These are phyloP conservation scores for Pristionchus mayeri DNA, from an alignment of 2,888 invertebrate species.

Conservation along the genomic window DNA sequence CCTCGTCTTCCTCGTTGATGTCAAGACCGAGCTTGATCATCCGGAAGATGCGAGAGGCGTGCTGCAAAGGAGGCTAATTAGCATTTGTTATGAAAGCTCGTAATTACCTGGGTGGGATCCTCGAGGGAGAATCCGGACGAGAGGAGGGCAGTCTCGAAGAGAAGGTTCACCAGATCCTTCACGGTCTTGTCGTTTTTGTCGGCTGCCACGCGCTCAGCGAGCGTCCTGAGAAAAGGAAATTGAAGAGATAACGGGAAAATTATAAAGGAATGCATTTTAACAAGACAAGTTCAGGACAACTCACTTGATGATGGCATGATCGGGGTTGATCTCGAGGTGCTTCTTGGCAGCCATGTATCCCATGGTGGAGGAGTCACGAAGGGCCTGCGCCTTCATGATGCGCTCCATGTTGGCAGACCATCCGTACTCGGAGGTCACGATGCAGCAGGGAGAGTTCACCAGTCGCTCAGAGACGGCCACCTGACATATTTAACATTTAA, in stretches of 20 bases:
- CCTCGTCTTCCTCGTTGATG: slow-evolving; percentile 89
- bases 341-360: slow-evolving; percentile 99
- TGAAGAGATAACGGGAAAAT: no score
- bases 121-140: slow-evolving; percentile 97
- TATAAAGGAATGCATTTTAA: not conserved
- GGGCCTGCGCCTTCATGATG: slow-evolving; percentile 99
- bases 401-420: slow-evolving; percentile 99
- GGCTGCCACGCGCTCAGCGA: slow-evolving; percentile 86
- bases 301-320: slow-evolving; percentile 93
- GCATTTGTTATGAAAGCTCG: no score
- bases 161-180: slow-evolving; percentile 93
- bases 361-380: slow-evolving; percentile 97
- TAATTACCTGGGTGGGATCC: slow-evolving; percentile 88
- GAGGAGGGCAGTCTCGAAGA: slow-evolving; percentile 95
- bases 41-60: slow-evolving; percentile 91
- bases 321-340: slow-evolving; percentile 96
- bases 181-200: slow-evolving; percentile 98
- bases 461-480: slow-evolving; percentile 91
- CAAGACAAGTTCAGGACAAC: slow-evolving; percentile 44
- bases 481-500: no score
- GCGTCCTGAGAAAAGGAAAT: slow-evolving; percentile 63
- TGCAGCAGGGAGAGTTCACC: slow-evolving; percentile 98
- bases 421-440: slow-evolving; percentile 97
- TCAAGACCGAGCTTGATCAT: slow-evolving; percentile 98
- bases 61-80: no score